Evolutionary conservation across 1,140 invertebrate genomes (phyloP), one percentile per base, ranked within the genome.

Genomic region (Drosophila rhopaloa): DNA sequence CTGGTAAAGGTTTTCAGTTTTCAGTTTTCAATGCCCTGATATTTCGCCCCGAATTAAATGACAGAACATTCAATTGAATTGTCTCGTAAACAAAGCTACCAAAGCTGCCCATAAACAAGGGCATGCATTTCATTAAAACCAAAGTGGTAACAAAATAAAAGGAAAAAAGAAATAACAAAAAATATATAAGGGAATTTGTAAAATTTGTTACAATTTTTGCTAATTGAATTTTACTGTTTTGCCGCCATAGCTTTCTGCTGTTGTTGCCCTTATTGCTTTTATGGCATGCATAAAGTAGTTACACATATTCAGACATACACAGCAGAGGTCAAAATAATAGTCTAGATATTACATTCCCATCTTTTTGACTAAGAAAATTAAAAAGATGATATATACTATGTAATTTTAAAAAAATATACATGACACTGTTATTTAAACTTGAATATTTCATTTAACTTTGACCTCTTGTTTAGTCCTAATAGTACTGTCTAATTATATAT

Each of bases 151-250:
- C 48, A 35, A n/a, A 19, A 54, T 9, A 41, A 43, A 46, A 27
- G 16, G 4, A 1, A 41, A 37, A 53, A 41, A 32, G 43, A 19
- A 40, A 29, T 13, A 43, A 27, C 29, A 40, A 46, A 35, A 35
- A 29, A 57, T 53, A 43, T 27, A 38, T 35, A 35, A 44, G 10
- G 37, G 35, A 51, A 44, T 40, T 51, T 56, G 37, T 38, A 60
- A 68, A 65, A 76, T 81, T 86, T 72, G 75, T 76, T 76, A 76
- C 50, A 82, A 79, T 73, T 79, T 79, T 72, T 68, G 75, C 82
- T 82, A 88, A 88, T 88, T 86, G 79, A 79, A 82, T 86, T 86
- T 86, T 65, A 86, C 53, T 76, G 51, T 76, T 82, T 58, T 72
- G 53, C 54, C 38, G 53, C n/a, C 32, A 7, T n/a, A 35, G 24